Evolutionary conservation across 2,888 invertebrate species (phyloP), one percentile per base, ranked within the genome.

Genomic region (Papilio elwesi): DNA sequence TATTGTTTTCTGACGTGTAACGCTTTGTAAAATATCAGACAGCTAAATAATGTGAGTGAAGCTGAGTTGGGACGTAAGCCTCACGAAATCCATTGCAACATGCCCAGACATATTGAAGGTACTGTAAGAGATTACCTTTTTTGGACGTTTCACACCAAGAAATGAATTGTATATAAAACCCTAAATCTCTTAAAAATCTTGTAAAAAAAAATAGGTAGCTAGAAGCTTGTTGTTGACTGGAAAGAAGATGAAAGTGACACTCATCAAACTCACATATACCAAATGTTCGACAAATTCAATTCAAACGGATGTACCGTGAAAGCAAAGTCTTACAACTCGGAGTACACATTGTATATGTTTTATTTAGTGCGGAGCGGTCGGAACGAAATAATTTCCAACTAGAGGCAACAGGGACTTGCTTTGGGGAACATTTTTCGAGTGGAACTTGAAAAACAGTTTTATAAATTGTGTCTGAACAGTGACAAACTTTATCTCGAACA

Each of bases 401-500:
- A 16, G 51, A 53, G 64, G 48, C 26, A 70, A 59, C 51, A 51
- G 64, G 26, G 53, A 64, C 53, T 70, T 26, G 52, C 62, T 71
- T 62, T 15, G 67, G 47, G 53, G 67, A 26, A 71, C 67, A 67
- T 71, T 71, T 68, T 62, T 71, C 62, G 62, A 51, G 57, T 43
- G 57, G 36, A 71, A 73, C 72, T 72, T 68, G 62, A 63, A 52
- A 15, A 47, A 67, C 53, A 68, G 68, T 73, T 68, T 73, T 57
- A 71, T n/a, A 51, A 53, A 49, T 65, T 48, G 55, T 57, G 55
- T 57, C 70, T 68, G 70, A 51, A 48, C 73, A 36, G 7, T 13
- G 47, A 52, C 53, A 67, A 69, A 66, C 59, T 73, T 77, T 59
- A 62, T 74, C 55, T 63, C 63, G 59, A 70, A 71, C 64, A 74